These are phyloP conservation scores for Phycodurus eques DNA, from an alignment of 2,113 vertebrate genomes.

Conservation along the genomic window DNA sequence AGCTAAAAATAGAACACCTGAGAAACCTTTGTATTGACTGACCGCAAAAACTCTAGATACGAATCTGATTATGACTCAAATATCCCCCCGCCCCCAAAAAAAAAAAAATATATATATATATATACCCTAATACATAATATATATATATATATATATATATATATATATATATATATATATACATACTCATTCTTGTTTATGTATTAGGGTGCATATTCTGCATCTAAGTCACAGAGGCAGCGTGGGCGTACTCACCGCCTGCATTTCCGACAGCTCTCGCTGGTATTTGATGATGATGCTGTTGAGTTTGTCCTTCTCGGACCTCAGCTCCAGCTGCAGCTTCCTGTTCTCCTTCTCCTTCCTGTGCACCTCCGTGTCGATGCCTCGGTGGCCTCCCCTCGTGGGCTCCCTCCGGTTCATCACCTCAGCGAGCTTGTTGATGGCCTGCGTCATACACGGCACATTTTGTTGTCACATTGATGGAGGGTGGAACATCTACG, in stretches of 20 bases:
- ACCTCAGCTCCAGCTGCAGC: slow-evolving; percentile 89
- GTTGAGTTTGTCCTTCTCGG: slow-evolving; percentile 89
- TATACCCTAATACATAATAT: too few relatives aligned
- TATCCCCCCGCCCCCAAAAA: too few relatives aligned
- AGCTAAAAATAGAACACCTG: too few relatives aligned
- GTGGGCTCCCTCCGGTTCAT: slow-evolving; percentile 84
- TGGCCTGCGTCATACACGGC: slow-evolving; percentile 72
- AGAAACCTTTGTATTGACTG: too few relatives aligned
- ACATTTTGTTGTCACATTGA: background rate
- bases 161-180: too few relatives aligned
- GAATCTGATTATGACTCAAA: too few relatives aligned
- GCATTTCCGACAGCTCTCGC: slow-evolving; percentile 92
- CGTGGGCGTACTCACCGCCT: slow-evolving; percentile 82
- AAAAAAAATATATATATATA: too few relatives aligned
- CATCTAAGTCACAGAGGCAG: background rate
- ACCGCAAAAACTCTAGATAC: too few relatives aligned
- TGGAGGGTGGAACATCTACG: too few relatives aligned
- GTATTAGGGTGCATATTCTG: background rate
- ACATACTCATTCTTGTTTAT: background rate
- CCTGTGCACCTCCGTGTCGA: slow-evolving; percentile 83
- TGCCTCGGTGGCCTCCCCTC: slow-evolving; percentile 68
- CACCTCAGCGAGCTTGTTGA: slow-evolving; percentile 95
- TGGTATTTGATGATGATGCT: slow-evolving; percentile 94
- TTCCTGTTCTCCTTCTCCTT: slow-evolving; percentile 96
- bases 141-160: too few relatives aligned